Evolutionary conservation across 64 coral and sea anemone genomes (phyloP).

Genomic region (Montipora capricornis): DNA sequence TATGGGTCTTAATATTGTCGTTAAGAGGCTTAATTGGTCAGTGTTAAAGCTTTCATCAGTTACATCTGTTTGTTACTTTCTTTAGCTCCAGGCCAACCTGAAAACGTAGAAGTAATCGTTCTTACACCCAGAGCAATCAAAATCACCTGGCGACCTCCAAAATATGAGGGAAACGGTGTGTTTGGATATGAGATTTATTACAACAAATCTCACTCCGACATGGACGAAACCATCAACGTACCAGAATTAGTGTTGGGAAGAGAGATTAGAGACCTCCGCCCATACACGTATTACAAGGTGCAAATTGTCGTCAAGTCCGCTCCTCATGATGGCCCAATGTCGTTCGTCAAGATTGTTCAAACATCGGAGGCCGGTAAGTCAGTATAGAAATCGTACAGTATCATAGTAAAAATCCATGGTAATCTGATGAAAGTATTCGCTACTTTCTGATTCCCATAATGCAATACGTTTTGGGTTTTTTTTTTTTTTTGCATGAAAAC

Average conservation of each 20-base stretch:
- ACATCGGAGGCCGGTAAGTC: constrained; percentile 75
- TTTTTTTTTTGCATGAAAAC: no score
- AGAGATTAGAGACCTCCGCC: constrained; percentile 70
- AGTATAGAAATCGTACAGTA: not conserved
- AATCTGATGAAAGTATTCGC: no score
- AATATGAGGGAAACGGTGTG: constrained; percentile 70
- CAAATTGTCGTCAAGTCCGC: constrained; percentile 80
- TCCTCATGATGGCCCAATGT: constrained; percentile 72
- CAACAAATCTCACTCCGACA: constrained; percentile 77
- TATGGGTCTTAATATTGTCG: no score
- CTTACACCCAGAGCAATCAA: constrained; percentile 67
- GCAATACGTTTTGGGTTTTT: no score
- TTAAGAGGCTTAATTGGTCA: not conserved
- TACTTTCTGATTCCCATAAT: no score
- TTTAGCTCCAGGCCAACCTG: constrained; percentile 80
- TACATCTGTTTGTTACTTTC: not conserved
- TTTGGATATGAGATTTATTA: constrained; percentile 90
- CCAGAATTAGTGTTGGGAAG: constrained; percentile 14
- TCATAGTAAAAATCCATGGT: no score
- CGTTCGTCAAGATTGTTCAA: constrained; percentile 67
- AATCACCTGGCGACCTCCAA: constrained; percentile 68
- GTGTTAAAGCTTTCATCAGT: not conserved
- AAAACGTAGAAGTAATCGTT: constrained; percentile 57
- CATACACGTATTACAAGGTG: constrained; percentile 81
- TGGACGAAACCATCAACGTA: constrained; percentile 48